Evolutionary conservation across 1,140 invertebrate species (phyloP).

Genomic region (Dendroctonus ponderosae): DNA sequence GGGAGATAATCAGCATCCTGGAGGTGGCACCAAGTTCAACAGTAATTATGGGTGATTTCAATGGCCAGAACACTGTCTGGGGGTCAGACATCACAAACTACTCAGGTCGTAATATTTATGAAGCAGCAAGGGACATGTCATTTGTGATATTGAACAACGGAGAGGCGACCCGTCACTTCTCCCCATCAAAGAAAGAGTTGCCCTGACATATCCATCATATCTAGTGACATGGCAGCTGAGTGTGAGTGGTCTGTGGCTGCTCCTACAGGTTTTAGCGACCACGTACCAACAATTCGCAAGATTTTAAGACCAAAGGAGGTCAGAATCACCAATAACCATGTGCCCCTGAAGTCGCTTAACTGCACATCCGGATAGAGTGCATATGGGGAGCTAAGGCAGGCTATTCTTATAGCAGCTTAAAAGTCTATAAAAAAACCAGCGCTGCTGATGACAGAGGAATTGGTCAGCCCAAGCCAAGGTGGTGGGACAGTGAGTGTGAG

Average conservation of each 20-base stretch:
- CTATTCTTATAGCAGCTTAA: neutral
- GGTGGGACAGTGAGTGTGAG: neutral
- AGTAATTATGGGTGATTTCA: constrained; percentile 2
- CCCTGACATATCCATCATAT: neutral
- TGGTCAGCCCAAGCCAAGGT: neutral
- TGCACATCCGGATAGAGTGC: neutral
- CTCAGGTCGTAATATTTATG: neutral
- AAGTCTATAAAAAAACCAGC: constrained; percentile 1
- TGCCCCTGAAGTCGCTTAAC: neutral
- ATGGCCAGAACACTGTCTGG: neutral
- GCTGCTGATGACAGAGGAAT: neutral
- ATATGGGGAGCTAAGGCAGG: neutral
- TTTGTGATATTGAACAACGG: constrained; percentile 1
- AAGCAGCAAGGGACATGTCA: neutral
- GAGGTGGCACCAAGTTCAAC: neutral
- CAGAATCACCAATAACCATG: neutral
- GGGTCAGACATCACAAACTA: neutral
- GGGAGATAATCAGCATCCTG: neutral
- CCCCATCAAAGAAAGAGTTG: neutral
- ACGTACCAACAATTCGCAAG: neutral
- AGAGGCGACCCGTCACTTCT: neutral
- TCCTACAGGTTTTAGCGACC: neutral
- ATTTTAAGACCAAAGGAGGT: neutral
- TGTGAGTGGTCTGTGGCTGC: neutral
- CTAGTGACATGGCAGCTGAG: neutral